A percentile compares a stretch with the other conserved stretches of the same genome.
These are phyloP conservation scores for Neodiprion pinetum DNA, from an alignment of 1,140 invertebrate species.

Conservation along the genomic window DNA sequence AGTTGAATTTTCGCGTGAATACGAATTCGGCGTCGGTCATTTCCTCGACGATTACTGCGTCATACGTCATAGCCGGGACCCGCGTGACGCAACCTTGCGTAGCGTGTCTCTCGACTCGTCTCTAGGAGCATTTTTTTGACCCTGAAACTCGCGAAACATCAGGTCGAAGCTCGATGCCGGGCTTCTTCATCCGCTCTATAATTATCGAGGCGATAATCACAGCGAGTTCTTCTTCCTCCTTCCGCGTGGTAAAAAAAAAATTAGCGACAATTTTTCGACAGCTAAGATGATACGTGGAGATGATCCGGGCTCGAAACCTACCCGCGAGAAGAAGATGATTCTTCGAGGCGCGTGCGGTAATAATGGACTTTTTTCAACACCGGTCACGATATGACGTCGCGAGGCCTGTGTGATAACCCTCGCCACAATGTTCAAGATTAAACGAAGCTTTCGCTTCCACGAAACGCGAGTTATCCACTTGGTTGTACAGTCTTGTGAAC, in stretches of 20 bases:
- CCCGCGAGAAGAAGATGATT: slow-evolving; percentile 10
- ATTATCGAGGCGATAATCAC: too few species aligned
- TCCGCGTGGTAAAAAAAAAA: too few species aligned
- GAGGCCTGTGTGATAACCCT: slow-evolving; percentile 51
- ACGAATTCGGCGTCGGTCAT: too few species aligned
- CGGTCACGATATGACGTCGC: slow-evolving; percentile 44
- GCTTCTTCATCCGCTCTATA: too few species aligned
- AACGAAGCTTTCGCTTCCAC: background rate
- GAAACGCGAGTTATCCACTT: background rate
- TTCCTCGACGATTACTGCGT: too few species aligned
- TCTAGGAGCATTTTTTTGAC: slow-evolving; percentile 10
- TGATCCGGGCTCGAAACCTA: background rate
- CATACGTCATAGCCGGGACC: background rate
- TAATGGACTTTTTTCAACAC: slow-evolving; percentile 36
- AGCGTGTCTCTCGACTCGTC: background rate
- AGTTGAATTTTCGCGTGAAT: too few species aligned
- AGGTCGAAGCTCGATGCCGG: too few species aligned
- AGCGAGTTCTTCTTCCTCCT: too few species aligned
- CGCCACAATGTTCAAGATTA: slow-evolving; percentile 15
- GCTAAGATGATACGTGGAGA: too few species aligned
- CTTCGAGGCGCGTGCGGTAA: slow-evolving; percentile 21
- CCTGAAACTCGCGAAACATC: background rate
- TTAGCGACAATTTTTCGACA: too few species aligned
- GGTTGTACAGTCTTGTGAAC: too few species aligned
- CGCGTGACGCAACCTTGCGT: background rate